phyloP scores from a whole-genome alignment of 2,113 vertebrate species.

The Coptodon rendalli region DNA sequence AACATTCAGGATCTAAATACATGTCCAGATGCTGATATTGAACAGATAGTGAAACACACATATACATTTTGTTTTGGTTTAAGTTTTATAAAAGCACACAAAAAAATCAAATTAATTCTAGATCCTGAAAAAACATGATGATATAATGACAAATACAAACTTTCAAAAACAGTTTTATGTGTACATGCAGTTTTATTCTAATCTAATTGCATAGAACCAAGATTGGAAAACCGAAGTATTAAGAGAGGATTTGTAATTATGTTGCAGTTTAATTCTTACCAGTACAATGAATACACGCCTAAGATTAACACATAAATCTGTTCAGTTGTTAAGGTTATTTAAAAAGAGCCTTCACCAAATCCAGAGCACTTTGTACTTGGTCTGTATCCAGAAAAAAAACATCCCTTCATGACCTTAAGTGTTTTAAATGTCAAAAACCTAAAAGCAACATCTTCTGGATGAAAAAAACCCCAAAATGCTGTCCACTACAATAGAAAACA shows the following conservation, averaged over 20 bases:
- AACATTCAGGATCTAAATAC: not conserved
- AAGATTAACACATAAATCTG: not conserved
- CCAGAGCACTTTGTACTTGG: not conserved
- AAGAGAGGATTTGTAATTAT: not conserved
- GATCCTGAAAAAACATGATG: not conserved
- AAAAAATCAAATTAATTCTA: not conserved
- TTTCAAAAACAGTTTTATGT: not conserved
- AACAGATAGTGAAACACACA: not conserved
- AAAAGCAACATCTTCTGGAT: not conserved
- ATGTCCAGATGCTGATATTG: not conserved
- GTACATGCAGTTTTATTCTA: not conserved
- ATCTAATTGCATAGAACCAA: not conserved
- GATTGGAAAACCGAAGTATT: not conserved
- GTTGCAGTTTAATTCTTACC: not conserved
- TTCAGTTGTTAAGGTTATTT: not conserved
- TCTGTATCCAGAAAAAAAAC: not conserved
- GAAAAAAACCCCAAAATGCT: fast-evolving
- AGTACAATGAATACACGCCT: not conserved
- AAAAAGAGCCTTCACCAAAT: not conserved
- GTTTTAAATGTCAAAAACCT: not conserved
- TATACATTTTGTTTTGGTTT: not conserved
- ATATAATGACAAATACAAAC: not conserved
- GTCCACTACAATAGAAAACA: not conserved
- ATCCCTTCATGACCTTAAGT: not conserved
- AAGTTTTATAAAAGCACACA: not conserved